Evolutionary conservation across 1,140 invertebrate genomes (phyloP), one percentile per base, ranked within the genome.

Genomic region (Whitmania pigra): DNA sequence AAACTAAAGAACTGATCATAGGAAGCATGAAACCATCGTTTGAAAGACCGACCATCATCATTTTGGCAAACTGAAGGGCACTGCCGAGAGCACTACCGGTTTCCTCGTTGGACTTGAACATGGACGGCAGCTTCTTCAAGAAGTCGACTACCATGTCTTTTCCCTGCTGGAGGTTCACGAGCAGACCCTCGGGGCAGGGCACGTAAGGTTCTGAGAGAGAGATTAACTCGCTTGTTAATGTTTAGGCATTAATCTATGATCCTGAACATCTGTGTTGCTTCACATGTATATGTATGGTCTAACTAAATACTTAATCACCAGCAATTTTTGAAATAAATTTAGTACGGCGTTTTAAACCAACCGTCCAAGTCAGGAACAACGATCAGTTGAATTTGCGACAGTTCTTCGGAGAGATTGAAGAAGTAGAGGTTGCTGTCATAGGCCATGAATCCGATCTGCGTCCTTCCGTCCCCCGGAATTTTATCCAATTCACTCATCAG

Each of bases 401-500:
- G 86, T 17, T 88, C 89, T 76, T 94, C 92, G 25, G 88, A 88
- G 79, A 99, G 87, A 75, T 90, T 89, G 80, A 94, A 99, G 81
- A 96, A 99, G 82, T 99, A 94, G 71, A 99, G 85, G 63, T 87
- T 87, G 66, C 89, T 89, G 81, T 97, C 93, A 79, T 89, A 95
- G 27, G 93, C 92, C 67, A 99, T 87, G 82, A 99, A 96, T 25
- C 92, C 94, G 73, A 99, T 86, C 82, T 94, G 89, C 9, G 92
- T 93, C 70, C 94, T 85, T 43, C 89, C 85, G 83, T 99, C 95
- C 5, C 96, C 95, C 0, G 96, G 96, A 73, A 99, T 83, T 78
- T 89, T 87, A 70, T 91, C 89, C 74, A 99, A 80, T 78, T 93
- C 88, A n/a, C 89, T 87, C 36, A 84, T 67, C 17, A 99, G 82